Base-by-base conservation (phyloP, 2,888 invertebrate genomes). In the Aleiodes leptofemur region DNA sequence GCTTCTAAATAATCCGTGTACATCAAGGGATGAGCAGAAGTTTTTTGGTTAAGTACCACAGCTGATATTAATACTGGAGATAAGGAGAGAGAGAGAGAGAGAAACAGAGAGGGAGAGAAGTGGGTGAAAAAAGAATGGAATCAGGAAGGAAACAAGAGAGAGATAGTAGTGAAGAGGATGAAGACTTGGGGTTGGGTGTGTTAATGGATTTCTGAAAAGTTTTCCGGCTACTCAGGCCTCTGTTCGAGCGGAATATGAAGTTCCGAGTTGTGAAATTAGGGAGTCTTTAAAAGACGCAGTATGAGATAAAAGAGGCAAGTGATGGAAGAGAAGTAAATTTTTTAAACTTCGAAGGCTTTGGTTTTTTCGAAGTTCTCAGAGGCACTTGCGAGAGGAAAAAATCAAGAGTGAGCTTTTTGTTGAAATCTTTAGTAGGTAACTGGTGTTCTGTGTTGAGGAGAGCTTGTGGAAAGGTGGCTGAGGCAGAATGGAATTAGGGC, bases 191-290 rank as follows among this genome's bases (percentile, higher is more conserved):
- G 31, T 48, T 73, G 74, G 76, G 76, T 79, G 78, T 77, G 81
- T 81, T 85, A 86, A 86, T 86, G 85, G 85, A 86, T 85, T 85
- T 84, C 83, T 83, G 80, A 81, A 83, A 86, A 85, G 82, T 86
- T 86, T 81, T 79, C 81, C 80, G 77, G 77, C 77, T 79, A 79
- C 78, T 80, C 79, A 79, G 29, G 77, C 75, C 79, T 83, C 83
- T 81, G 82, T 84, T 82, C 83, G 75, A 80, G 76, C 76, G 76
- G 81, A 82, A 84, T 82, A 84, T 84, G 79, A 84, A 86, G 83
- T 84, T 86, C 82, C 77, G 78, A 83, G 81, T 83, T 82, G 82
- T 81, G 79, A 83, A 85, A 86, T 86, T 86, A 86, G 83, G 81
- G 81, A 83, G 79, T 81, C 82, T 84, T 86, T 84, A 84, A 84